These are phyloP conservation scores for Drosophila nannoptera DNA, from an alignment of 1,140 invertebrate species.

Conservation along the genomic window DNA sequence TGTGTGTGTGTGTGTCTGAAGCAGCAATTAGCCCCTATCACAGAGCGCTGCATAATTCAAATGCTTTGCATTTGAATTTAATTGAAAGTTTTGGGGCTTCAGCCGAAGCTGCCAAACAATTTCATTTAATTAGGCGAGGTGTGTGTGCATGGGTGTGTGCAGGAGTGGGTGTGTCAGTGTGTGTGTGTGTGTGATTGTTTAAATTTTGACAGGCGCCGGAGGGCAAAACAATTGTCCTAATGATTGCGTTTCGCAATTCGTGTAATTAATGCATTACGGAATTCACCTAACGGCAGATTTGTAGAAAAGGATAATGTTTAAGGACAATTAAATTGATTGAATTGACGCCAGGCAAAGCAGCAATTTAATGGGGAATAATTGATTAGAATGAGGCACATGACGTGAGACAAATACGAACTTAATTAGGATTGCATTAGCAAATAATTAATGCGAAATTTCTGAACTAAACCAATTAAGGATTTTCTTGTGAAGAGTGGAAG, in stretches of 20 bases:
- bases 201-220: not conserved
- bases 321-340: not conserved
- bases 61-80: constrained; percentile 12
- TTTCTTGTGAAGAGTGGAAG: too few relatives aligned
- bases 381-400: too few relatives aligned
- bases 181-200: not conserved
- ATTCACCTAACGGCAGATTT: not conserved
- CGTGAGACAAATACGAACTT: too few relatives aligned
- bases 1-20: not conserved
- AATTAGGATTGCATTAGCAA: too few relatives aligned
- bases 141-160: not conserved
- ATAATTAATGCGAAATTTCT: too few relatives aligned
- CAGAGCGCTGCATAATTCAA: not conserved
- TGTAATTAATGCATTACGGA: not conserved
- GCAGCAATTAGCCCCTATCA: constrained; percentile 14
- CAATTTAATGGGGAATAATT: not conserved
- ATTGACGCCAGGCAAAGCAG: not conserved
- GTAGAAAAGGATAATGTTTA: not conserved
- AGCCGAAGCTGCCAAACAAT: constrained; percentile 15
- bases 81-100: constrained; percentile 12
- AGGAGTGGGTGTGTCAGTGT: not conserved
- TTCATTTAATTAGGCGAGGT: constrained; percentile 12
- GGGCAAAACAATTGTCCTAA: constrained; percentile 26
- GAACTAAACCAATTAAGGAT: too few relatives aligned
- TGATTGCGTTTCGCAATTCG: constrained; percentile 12